Base-by-base conservation (phyloP, 2,113 vertebrate species). In the Psilopogon haemacephalus region DNA sequence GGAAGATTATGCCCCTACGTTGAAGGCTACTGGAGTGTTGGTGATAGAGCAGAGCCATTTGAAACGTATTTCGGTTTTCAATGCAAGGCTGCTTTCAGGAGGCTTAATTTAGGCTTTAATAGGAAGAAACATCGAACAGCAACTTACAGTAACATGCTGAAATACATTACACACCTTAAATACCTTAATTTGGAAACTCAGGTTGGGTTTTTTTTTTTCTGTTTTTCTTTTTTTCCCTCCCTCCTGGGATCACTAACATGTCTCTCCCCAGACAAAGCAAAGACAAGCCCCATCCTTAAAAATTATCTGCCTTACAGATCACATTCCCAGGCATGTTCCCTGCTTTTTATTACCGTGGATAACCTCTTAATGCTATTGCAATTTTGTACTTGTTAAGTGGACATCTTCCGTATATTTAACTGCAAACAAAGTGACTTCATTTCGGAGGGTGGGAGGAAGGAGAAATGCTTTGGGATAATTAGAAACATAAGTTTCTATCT, bases 331-430 rank as follows among this genome's bases (percentile, higher is more conserved):
- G 96, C 97, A 97, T 94, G 96, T 96, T 96, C 93, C 79, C 71
- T 2, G 40, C 86, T 97, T 97, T 97, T 97, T 97, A 97, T 95
- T 95, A 91, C 95, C 67, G 7, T 2, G 86, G 96, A 97, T 97
- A 97, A 97, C 97, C 94, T 97, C 96, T 97, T 97, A 97, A 97
- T 85, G 97, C 96, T 94, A 94, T 95, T 94, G 91, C 95, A 95
- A 95, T 94, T 95, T 97, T 97, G 96, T 92, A 93, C 95, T 97
- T 97, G 96, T 96, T 97, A 97, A 96, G 93, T 86, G 95, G 96
- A 91, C 95, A 89, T 96, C 92, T 97, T 95, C 96, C 90, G 71
- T 95, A 74, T 90, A 83, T 96, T 96, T 95, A 97, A 96, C 95
- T 78, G 90, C 71, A 81, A 93, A 95, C 68, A 84, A 91, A 96